A percentile compares a stretch with the other conserved stretches of the same genome.
Evolutionary conservation across 2,888 invertebrate species (phyloP).

Genomic region (Gryllus longicercus): DNA sequence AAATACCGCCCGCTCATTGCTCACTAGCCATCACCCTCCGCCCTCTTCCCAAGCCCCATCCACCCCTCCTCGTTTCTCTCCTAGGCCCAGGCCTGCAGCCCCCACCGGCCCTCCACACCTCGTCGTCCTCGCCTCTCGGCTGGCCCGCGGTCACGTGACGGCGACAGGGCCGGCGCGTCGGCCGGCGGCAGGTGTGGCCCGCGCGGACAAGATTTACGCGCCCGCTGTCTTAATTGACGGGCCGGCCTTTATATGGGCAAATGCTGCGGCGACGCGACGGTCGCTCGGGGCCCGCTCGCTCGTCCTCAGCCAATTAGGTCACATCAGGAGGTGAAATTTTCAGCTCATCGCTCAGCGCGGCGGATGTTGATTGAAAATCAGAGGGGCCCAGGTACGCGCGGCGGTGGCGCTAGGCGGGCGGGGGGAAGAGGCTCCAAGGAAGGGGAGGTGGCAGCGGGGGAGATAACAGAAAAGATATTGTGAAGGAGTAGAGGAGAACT

Average conservation of each 20-base stretch:
- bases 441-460: background rate
- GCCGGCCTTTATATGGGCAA: background rate
- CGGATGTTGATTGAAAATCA: conserved; percentile 1
- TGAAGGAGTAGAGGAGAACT: no score
- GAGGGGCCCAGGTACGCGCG: background rate
- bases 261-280: background rate
- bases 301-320: conserved; percentile 11
- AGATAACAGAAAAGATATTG: no score
- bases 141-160: no score
- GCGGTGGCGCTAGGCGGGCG: background rate
- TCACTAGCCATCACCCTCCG: no score
- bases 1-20: no score
- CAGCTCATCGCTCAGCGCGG: background rate
- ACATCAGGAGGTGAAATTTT: conserved; percentile 17
- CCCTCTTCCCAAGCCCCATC: no score
- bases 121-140: no score
- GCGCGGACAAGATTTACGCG: conserved; percentile 12
- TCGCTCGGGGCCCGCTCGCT: background rate
- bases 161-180: background rate
- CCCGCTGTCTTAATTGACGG: conserved; percentile 17
- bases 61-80: no score
- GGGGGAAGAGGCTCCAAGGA: background rate
- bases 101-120: no score
- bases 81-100: no score
- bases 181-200: background rate